A percentile compares a stretch with the other conserved stretches of the same genome.
These are phyloP conservation scores for Scomberomorus guttatus DNA, from an alignment of 2,797 vertebrate genomes.

Conservation along the genomic window DNA sequence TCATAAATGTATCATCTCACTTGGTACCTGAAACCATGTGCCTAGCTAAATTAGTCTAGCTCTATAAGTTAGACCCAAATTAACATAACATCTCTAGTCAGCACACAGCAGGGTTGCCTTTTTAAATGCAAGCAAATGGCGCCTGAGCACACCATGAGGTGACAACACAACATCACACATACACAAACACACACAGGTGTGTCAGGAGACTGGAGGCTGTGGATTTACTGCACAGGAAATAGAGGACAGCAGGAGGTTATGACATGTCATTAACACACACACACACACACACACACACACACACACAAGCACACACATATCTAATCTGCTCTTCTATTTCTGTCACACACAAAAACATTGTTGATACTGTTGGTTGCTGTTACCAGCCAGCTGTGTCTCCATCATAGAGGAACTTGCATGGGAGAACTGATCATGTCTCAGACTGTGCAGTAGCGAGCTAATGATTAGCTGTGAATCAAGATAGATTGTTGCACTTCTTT, in stretches of 20 bases:
- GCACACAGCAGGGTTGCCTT: constrained; percentile 32
- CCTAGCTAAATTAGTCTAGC: neutral
- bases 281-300: constrained; percentile 5
- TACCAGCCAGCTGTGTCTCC: neutral
- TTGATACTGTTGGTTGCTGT: too few relatives aligned
- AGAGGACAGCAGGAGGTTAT: constrained; percentile 57
- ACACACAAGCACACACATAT: constrained; percentile 2
- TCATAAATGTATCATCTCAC: too few relatives aligned
- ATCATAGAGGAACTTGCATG: neutral
- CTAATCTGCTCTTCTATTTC: constrained; percentile 1
- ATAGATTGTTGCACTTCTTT: neutral
- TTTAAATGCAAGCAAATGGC: constrained; percentile 49
- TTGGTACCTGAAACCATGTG: too few relatives aligned
- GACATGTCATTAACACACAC: constrained; percentile 57
- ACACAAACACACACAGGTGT: constrained; percentile 52
- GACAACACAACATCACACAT: constrained; percentile 2
- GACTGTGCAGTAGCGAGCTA: neutral
- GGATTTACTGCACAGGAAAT: constrained; percentile 67
- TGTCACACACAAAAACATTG: constrained; percentile 11
- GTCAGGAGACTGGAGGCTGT: constrained; percentile 52
- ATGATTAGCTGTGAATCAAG: neutral
- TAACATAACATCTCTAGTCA: constrained; percentile 20
- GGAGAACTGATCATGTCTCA: neutral
- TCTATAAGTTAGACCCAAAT: neutral
- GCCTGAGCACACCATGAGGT: constrained; percentile 39